Evolutionary conservation across 53 echinoderm and acorn worm species (phyloP), one percentile per base, ranked within the genome.

Genomic region (Henricia sp.): DNA sequence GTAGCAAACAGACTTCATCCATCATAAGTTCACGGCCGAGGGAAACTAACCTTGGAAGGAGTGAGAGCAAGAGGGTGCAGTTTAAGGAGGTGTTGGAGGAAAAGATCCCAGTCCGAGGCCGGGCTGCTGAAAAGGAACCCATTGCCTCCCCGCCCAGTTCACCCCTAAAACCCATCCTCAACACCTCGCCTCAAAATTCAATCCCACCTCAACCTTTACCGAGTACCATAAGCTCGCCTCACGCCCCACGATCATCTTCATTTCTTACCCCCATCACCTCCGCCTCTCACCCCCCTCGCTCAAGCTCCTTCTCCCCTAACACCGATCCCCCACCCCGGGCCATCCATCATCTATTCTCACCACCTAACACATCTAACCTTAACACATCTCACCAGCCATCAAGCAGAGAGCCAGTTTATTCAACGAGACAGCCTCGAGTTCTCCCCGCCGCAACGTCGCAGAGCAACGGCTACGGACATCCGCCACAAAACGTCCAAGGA

Each of bases 81-180:
- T 94, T 94, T 67, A 94, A 94, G 71, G 94, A 94, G 57, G 91
- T 88, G 30, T 37, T 91, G 60, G 91, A 94, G 62, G 91, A 90
- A 52, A 90, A 91, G 54, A 94, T 88, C 34, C 85, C 91, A 1
- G 71, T 83, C 14, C 89, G 85, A 55, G 52, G 80, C 11, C 62
- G 64, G 11, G 77, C 77, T 37, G 77, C 77, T 5, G 77, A 77
- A 59, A 67, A 67, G 41, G 68, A 53, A 55, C 76, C 90, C 16
- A 73, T 65, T 66, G 75, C 67, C 6, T 76, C 68, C 30, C 69
- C 85, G 42, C 68, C 90, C 20, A 68, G 44, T 64, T 72, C 83
- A 17, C 83, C 83, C 44, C 37, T 64, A 5, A 72, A 83, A 37
- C 88, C 88, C 48, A 88, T 83, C 71, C 48, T 83, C 16, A 82